Base-by-base conservation (phyloP, 2,888 invertebrate species). In the Tipula helvola region DNA sequence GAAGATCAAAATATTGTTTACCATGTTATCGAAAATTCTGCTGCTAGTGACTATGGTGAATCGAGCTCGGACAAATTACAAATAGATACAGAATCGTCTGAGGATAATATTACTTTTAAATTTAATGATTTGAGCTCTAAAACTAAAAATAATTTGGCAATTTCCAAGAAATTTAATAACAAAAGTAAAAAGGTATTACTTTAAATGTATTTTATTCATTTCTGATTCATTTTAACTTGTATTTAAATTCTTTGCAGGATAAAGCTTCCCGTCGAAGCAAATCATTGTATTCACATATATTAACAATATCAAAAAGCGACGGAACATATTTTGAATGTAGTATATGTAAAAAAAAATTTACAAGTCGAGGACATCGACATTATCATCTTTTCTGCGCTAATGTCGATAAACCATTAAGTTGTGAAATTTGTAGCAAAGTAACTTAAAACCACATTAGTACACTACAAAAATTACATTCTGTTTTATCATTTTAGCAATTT, bases 301-400 rank as follows among this genome's bases (percentile, higher is more conserved):
- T 88, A n/a, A 88, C 87, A 83, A 87, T 88, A 10, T 42, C 5
- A 8, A 87, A 42, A 13, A 85, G 87, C 4, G 87, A 87, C 36
- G 88, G 92, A 90, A 86, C 93, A 93, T 88, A 92, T 83, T 88
- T 87, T 36, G 89, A 89, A 13, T 96, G 96, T 89, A 94, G 93
- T 8, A 91, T 94, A 36, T 96, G 96, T 89, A 92, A 93, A 83
- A 95, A 95, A 90, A 92, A 92, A 87, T 96, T 96, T 89, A 92
- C 92, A 87, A 94, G 95, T 86, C 93, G 94, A n/a, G 93, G 93
- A 16, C 94, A 94, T 88, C 92, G 94, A 71, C 93, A 93, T 41
- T 95, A 95, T 89, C 95, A 95, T 90, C 92, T 93, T 1, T 93
- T 93, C 89, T 95, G 95, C 89, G 86, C 13, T 8, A 94, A 93